These are phyloP conservation scores for Drosophila grimshawi DNA, from an alignment of 1,140 invertebrate species.

Conservation along the genomic window DNA sequence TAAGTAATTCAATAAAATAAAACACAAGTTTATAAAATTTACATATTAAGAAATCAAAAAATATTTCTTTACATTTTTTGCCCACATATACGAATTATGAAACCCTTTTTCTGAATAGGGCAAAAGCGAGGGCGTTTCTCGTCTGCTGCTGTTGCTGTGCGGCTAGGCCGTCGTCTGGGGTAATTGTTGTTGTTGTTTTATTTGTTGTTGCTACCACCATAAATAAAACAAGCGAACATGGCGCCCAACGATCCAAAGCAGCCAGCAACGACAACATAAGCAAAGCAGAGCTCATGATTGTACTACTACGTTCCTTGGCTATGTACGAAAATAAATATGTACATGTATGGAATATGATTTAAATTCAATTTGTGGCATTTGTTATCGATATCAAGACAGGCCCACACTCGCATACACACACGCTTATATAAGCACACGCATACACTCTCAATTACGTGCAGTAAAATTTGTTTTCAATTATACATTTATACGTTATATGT, in stretches of 20 bases:
- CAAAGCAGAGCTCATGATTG: conserved; percentile 19
- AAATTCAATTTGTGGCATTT: conserved; percentile 81
- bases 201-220: conserved; percentile 55
- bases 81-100: conserved; percentile 3
- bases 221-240: conserved; percentile 73
- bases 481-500: conserved; percentile 63
- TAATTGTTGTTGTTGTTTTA: conserved; percentile 27
- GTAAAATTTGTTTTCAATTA: conserved; percentile 80
- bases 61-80: background rate
- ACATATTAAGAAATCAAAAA: background rate
- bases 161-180: conserved; percentile 8
- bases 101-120: conserved; percentile 23
- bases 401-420: conserved; percentile 14
- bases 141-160: conserved; percentile 27
- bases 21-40: background rate
- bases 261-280: conserved; percentile 22
- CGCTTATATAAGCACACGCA: conserved; percentile 11
- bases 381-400: conserved; percentile 79
- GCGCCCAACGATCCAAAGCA: conserved; percentile 41
- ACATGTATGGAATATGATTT: conserved; percentile 72
- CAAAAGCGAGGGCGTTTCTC: conserved; percentile 52
- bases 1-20: background rate
- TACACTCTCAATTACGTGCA: conserved; percentile 73
- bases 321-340: conserved; percentile 18
- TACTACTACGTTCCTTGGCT: conserved; percentile 8